Base-by-base conservation (phyloP, 35 echinoderm and acorn worm genomes). In the Antedon bifida region DNA sequence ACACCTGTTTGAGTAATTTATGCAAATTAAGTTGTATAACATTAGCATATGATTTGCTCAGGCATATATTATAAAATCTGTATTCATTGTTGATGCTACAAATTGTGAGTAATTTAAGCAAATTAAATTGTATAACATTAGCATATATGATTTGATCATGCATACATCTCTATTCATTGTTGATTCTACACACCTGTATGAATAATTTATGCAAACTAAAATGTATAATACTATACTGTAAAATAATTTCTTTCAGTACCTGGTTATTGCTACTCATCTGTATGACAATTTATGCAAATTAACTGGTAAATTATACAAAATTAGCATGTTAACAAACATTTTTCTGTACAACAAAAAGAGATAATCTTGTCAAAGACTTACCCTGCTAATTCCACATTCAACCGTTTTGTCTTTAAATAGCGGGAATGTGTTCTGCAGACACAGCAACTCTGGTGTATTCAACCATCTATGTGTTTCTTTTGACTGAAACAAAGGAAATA, bases 371-470 rank as follows among this genome's bases (percentile, higher is more conserved):
- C n/a, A n/a, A 28, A 19, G 5, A 75, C 95, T 93, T 74, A 93
- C 95, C 76, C 95, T 90, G 76, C 91, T 88, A 30, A 91, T 86
- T 34, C 84, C 85, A 34, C 83, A 90, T 81, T 99, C 95, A 16
- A 89, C 95, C 82, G 89, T 85, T 29, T 90, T 46, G 34, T 82
- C 88, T 73, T 83, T 92, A 29, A 93, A 82, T 16, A 92, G 38
- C 19, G 95, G 81, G 32, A 87, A 92, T 21, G 78, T 80, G 39
- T 88, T 88, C 74, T 88, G 92, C 3, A 99, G 36, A 36, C 95
- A 89, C 16, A 99, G 34, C 39, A 99, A 88, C 56, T 99, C 95
- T 17, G 95, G 82, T 74, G 95, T 88, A 35, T 78, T 89, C 31
- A 99, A 75, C 35, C 91, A 76, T 23, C 88, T 79, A 39, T 85